Conservation (phyloP, 2,113 vertebrate genomes). For the Neomonachus schauinslandi region DNA sequence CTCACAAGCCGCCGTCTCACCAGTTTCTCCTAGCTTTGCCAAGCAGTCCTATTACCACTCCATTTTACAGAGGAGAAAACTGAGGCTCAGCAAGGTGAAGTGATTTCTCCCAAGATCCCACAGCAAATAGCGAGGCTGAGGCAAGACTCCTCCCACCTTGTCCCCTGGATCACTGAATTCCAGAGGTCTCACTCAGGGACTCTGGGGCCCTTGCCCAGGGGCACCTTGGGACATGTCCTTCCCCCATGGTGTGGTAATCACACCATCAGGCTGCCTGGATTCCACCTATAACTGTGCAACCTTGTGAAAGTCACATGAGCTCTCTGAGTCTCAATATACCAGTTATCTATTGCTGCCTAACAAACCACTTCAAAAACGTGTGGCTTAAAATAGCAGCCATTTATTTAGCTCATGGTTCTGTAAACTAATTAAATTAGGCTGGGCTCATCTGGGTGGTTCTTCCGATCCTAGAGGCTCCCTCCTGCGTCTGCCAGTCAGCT, state of each 20-base stretch:
- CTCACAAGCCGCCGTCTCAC: neutral
- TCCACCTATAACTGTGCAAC: neutral
- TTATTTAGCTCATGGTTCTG: neutral
- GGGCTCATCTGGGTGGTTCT: neutral
- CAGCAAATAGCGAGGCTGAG: neutral
- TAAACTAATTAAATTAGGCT: neutral
- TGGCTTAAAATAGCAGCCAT: neutral
- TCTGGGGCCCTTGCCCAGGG: neutral
- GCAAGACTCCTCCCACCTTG: neutral
- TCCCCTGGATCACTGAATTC: neutral
- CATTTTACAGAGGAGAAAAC: neutral
- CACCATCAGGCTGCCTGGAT: neutral
- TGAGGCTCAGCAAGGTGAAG: neutral
- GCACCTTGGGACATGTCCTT: neutral
- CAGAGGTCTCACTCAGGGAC: neutral
- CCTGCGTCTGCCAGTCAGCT: neutral
- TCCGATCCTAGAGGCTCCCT: neutral
- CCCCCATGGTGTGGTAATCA: accelerated
- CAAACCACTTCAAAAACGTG: neutral
- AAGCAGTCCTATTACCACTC: neutral
- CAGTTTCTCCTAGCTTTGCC: neutral
- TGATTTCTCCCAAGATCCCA: neutral
- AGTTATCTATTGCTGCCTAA: neutral
- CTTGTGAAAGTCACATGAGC: neutral
- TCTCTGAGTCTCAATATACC: neutral